phyloP scores from a whole-genome alignment of 2,113 vertebrate species.

The Chlamydotis undulata region DNA sequence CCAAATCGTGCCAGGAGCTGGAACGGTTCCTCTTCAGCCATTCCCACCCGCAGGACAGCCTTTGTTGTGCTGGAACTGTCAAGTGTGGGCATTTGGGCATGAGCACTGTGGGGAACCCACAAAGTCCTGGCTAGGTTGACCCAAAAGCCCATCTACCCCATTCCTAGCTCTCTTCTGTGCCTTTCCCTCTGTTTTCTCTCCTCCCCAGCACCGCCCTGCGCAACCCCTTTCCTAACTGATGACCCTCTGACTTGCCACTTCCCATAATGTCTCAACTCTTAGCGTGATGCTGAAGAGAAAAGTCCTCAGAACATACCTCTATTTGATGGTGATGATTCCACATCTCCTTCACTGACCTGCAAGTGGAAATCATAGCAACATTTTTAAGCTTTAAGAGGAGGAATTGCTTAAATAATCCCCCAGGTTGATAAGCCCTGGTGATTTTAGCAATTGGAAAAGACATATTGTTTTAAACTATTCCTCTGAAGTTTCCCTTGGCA shows the following conservation, averaged over 20 bases:
- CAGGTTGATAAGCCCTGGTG: neutral
- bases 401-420: neutral
- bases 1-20: neutral
- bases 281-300: neutral
- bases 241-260: fast-evolving
- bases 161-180: neutral
- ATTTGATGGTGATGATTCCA: conserved; percentile 64
- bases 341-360: conserved; percentile 62
- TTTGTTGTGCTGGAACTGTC: fast-evolving
- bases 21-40: neutral
- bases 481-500: neutral
- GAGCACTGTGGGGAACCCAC: neutral
- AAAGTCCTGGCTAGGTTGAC: neutral
- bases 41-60: neutral
- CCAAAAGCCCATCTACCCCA: neutral
- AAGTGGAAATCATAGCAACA: neutral
- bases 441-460: neutral
- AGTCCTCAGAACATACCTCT: conserved; percentile 23
- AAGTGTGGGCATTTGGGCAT: neutral
- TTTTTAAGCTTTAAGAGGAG: neutral
- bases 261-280: neutral
- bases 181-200: neutral
- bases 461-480: too few species aligned
- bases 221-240: neutral
- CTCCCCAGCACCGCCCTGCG: neutral